Evolutionary conservation across 2,113 vertebrate genomes (phyloP).

Genomic region (Saccopteryx bilineata): DNA sequence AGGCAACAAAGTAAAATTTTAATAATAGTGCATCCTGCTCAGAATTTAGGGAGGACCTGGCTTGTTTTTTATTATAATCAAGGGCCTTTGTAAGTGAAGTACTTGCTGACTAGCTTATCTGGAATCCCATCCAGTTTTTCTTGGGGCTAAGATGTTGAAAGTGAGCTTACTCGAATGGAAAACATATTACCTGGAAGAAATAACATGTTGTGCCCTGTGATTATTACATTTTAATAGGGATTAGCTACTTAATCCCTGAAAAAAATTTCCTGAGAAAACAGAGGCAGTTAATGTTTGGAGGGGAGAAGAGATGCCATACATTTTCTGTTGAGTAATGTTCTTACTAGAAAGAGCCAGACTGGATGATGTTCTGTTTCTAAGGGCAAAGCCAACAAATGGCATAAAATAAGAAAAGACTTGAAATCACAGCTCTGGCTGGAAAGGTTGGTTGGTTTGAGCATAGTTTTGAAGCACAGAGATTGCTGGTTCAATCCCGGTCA

Average conservation of each 20-base stretch:
- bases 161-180: not conserved
- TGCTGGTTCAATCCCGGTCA: no score
- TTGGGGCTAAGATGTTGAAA: not conserved
- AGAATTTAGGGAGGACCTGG: not conserved
- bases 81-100: not conserved
- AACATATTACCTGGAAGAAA: not conserved
- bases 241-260: not conserved
- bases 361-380: not conserved
- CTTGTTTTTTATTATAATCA: not conserved
- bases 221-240: not conserved
- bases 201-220: not conserved
- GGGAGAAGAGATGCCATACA: not conserved
- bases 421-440: not conserved
- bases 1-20: not conserved
- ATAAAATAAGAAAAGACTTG: not conserved
- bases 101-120: not conserved
- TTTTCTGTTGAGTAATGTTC: not conserved
- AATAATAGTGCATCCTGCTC: not conserved
- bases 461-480: no score
- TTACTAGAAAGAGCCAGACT: not conserved
- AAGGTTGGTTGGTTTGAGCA: no score
- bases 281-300: not conserved
- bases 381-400: not conserved
- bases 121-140: not conserved
- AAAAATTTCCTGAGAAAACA: constrained; percentile 8